Base-by-base conservation (phyloP, 2,113 vertebrate species). In the Triplophysa rosa region DNA sequence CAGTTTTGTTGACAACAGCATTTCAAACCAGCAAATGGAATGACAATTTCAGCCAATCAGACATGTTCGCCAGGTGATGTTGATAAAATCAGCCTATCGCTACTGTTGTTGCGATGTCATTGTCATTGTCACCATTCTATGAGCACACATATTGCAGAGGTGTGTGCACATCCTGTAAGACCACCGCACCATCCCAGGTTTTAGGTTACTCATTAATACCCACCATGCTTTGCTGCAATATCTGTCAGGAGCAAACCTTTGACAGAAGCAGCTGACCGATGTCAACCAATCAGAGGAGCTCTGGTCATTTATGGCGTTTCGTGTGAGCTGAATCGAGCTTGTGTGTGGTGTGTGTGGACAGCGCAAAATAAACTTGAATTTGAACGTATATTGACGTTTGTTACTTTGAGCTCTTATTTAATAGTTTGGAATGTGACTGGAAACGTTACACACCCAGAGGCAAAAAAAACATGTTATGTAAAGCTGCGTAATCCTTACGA, bases 251-350 rank as follows among this genome's bases (percentile, higher is more conserved):
- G 71, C 40, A 45, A 62, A 74, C 58, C 37, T 74, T 82, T 78
- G 56, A 47, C 74, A 84, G 77, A 83, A 75, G 80, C 80, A 63
- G 82, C 85, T 83, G 85, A 77, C 62, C 69, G 67, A 61, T 70
- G 66, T 73, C 56, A 63, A 4, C 56, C 66, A 79, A 70, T 63
- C 67, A 52, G 19, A 40, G 23, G 26, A 63, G 66, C 69, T 73
- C 29, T 80, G 68, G 6, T 65, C 68, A 56, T 70, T 8, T 62
- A 26, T 72, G 33, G 23, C 24, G 19, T 59, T 58, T 40, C 29
- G 42, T 63, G 10, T 66, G 21, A 74, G 26, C 40, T 49, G 56
- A 64, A 59, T 69, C 49, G 49, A 40, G 40, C n/a, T 40, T 76
- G 65, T 16, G 24, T 80, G 56, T 47, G 72, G 59, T 62, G 54